Conservation (phyloP, 2,113 vertebrate species). For the Embiotoca jacksoni region DNA sequence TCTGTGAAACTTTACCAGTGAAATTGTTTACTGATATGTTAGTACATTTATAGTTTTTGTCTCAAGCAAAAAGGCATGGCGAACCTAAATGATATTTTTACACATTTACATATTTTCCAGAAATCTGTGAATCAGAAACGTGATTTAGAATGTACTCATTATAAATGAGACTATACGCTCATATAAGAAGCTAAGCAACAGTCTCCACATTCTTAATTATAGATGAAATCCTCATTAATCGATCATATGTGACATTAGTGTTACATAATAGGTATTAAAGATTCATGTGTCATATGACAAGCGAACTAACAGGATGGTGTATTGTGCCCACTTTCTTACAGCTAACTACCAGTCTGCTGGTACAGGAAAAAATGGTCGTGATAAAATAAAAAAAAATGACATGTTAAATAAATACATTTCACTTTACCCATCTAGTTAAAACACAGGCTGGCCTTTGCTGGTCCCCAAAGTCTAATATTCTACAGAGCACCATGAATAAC, state of each 20-base stretch:
- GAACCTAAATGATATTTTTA: too few species aligned
- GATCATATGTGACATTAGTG: constrained; percentile 51
- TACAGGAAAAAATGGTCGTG: not conserved
- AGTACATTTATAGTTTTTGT: too few species aligned
- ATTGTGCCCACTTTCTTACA: constrained; percentile 6
- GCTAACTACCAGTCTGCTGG: not conserved
- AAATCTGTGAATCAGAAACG: too few species aligned
- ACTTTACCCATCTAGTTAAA: constrained; percentile 8
- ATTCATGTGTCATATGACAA: constrained; percentile 52
- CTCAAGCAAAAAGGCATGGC: too few species aligned
- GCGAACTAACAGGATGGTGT: not conserved
- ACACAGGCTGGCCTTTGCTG: constrained; percentile 5
- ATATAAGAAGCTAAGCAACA: not conserved
- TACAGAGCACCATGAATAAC: not conserved
- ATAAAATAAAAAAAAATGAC: constrained; percentile 16
- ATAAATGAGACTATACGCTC: not conserved
- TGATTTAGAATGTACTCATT: not conserved
- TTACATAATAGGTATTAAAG: constrained; percentile 56
- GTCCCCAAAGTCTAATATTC: not conserved
- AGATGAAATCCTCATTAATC: constrained; percentile 52
- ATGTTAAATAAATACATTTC: constrained; percentile 19
- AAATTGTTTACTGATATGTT: too few species aligned
- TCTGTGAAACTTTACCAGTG: too few species aligned
- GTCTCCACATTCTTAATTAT: constrained; percentile 17
- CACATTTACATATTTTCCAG: too few species aligned